phyloP scores from a whole-genome alignment of 2,113 vertebrate genomes.

The Brachyhypopomus occidentalis region DNA sequence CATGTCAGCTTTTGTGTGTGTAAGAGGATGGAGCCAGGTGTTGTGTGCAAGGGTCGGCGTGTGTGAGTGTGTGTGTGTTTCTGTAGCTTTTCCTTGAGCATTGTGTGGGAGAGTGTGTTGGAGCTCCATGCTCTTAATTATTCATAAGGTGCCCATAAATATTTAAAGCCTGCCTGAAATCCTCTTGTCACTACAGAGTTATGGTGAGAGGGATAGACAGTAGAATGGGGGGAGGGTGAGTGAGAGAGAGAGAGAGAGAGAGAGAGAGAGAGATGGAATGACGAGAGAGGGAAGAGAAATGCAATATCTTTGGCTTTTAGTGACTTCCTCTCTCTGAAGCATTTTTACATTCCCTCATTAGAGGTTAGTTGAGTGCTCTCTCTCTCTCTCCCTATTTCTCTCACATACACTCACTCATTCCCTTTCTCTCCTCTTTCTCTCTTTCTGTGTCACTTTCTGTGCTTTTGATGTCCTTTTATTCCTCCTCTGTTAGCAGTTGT shows the following conservation, averaged over 20 bases:
- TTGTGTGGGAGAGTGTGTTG: constrained; percentile 55
- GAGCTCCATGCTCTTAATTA: constrained; percentile 76
- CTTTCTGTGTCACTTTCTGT: constrained; percentile 2
- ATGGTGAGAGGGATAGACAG: constrained; percentile 30
- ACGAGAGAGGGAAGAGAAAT: constrained; percentile 51
- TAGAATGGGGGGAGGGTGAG: constrained; percentile 21
- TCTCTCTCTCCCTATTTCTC: constrained; percentile 27
- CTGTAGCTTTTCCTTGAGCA: constrained; percentile 61
- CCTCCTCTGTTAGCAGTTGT: constrained; percentile 9
- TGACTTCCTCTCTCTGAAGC: constrained; percentile 48
- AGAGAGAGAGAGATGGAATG: constrained; percentile 8
- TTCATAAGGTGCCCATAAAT: constrained; percentile 73
- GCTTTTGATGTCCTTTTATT: constrained; percentile 10
- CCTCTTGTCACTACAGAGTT: constrained; percentile 50
- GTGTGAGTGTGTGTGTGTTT: constrained; percentile 54
- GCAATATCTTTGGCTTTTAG: constrained; percentile 60
- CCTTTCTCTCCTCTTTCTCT: constrained; percentile 31
- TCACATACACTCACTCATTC: constrained; percentile 17
- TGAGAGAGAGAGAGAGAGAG: constrained; percentile 5
- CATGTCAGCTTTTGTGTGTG: constrained; percentile 53
- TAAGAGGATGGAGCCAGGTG: constrained; percentile 56
- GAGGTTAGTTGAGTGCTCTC: constrained; percentile 1
- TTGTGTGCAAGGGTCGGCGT: constrained; percentile 41
- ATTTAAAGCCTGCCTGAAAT: constrained; percentile 69
- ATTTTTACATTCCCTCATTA: constrained; percentile 28